Base-by-base conservation (phyloP, 1,140 invertebrate genomes). In the Leptonema lineaticorne region DNA sequence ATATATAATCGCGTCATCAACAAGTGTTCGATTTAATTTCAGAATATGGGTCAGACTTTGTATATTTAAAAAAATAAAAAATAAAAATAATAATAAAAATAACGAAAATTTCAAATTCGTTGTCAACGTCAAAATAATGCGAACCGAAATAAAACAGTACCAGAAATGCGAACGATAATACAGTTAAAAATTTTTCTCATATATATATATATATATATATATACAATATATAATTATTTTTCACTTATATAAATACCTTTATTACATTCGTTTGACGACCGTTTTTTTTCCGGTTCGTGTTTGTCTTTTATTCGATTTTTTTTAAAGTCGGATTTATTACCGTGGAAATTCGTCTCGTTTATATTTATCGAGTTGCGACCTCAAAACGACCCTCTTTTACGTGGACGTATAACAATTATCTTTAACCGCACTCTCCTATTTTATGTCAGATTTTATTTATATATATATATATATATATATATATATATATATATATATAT, bases 331-430 rank as follows among this genome's bases (percentile, higher is more conserved):
- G 50, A 53, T 53, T 53, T 24, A 26, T 53, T 53, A 53, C 24
- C 11, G 50, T 9, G 24, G 50, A 53, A 53, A 53, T 53, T 53
- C n/a, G 22, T 20, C 50, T 20, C 27, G 27, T 53, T 53, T 53
- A 53, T 53, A 22, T 53, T 53, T 53, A 53, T 53, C 27, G 50
- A 53, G 50, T 20, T 53, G 50, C 22, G 50, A 53, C 50, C 50
- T 53, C 27, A 53, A 53, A 53, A 53, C 22, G 9, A 41, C 37
- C 37, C 9, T 11, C 1, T 41, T 41, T 16, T 45, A 9, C 3
- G 37, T 16, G 37, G 14, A 45, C 37, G 4, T 45, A 45, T 9
- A 33, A 33, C 11, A 14, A 6, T 45, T 45, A 9, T 45, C 37
- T 6, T 33, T 6, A 6, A 33, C 29, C 29, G 29, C 29, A 33